Evolutionary conservation across 2,888 invertebrate species (phyloP), one percentile per base, ranked within the genome.

Genomic region (Barypeithes pellucidus): DNA sequence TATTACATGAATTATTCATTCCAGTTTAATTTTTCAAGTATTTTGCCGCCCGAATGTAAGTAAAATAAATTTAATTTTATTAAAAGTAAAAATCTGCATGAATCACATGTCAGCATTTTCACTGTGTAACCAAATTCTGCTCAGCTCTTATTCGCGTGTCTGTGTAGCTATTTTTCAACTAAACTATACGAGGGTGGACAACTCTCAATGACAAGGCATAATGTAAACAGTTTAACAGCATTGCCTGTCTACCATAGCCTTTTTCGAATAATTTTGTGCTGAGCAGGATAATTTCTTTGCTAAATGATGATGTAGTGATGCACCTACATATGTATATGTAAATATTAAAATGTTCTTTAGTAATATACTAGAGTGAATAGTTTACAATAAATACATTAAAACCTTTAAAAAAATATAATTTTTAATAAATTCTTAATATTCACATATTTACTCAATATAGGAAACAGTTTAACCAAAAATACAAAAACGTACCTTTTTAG

Each of bases 151-250:
- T 50, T 22, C n/a, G 22, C 24, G 24, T 50, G 3, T 50, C n/a
- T 50, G 20, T 24, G 24, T n/a, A 50, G 50, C 50, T 50, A 22
- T 24, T 50, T 50, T 50, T 50, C 22, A 57, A 57, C 36, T 33
- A 57, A 11, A 57, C 16, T n/a, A 16, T 11, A 33, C 16, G 33
- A 57, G 54, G 54, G 54, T 57, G 16, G 54, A 57, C 54, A 57
- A 16, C 50, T 24, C 33, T 57, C 54, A 29, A 57, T 33, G 16
- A 29, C 7, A 57, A 33, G 16, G 33, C 33, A 8, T 16, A 11
- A 11, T 14, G 16, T 57, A 57, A 33, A 57, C 54, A 33, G 11
- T 16, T 18, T 57, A 36, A 57, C n/a, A 24, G 22, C n/a, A 24
- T 22, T 5, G n/a, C 24, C 24, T 29, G 29, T 1, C n/a, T n/a